These are phyloP conservation scores for Machaerirhynchus nigripectus DNA, from an alignment of 2,113 vertebrate species.

Conservation along the genomic window DNA sequence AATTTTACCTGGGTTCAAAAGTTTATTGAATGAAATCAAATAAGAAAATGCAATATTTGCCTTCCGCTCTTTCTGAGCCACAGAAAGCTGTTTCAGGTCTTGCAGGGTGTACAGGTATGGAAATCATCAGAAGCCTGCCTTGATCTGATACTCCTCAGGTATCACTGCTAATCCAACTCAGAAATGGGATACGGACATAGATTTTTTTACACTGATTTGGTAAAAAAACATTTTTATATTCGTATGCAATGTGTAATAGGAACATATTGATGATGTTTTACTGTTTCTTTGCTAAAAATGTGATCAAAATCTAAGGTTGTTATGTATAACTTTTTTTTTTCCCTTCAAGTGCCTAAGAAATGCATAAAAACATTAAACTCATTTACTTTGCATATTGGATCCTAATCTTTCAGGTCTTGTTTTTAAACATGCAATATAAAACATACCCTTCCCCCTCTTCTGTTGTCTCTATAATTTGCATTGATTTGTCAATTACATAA, in stretches of 20 bases:
- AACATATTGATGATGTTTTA: neutral
- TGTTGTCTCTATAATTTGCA: neutral
- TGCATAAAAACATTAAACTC: neutral
- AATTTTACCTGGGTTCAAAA: neutral
- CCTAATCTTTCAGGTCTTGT: neutral
- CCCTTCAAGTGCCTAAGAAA: neutral
- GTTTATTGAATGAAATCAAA: neutral
- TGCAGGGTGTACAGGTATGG: neutral
- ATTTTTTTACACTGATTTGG: neutral
- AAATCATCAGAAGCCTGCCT: neutral
- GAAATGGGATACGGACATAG: neutral
- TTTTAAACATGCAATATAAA: neutral
- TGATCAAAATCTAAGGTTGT: neutral
- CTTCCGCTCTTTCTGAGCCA: neutral
- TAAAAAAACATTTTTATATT: neutral
- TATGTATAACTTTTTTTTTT: neutral
- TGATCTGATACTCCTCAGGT: neutral
- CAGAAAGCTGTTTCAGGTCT: neutral
- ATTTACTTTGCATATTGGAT: neutral
- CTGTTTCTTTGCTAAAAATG: neutral
- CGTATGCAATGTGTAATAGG: neutral
- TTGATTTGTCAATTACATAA: neutral
- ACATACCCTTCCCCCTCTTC: fast-evolving
- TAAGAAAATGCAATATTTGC: neutral
- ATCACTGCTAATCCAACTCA: neutral